phyloP scores from a whole-genome alignment of 2,888 invertebrate species.

The Cybosia mesomella region DNA sequence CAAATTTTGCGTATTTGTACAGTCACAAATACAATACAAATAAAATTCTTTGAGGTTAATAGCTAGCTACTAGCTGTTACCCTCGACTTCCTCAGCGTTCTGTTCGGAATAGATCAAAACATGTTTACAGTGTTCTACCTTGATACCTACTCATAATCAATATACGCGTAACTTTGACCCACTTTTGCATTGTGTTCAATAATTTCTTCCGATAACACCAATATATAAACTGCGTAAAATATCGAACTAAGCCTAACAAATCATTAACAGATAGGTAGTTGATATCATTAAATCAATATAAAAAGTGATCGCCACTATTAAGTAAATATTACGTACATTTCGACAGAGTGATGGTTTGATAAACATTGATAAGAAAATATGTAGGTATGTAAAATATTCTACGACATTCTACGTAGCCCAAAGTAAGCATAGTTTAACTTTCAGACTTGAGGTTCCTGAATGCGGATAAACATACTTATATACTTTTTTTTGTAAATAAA shows the following conservation, averaged over 20 bases:
- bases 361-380: background rate
- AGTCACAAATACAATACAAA: too few relatives aligned
- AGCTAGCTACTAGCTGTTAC: too few relatives aligned
- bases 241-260: background rate
- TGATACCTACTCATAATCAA: background rate
- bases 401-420: too few relatives aligned
- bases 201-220: conserved; percentile 5
- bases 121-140: background rate
- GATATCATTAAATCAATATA: conserved; percentile 3
- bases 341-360: conserved; percentile 13
- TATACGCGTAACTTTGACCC: conserved; percentile 17
- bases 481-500: too few relatives aligned
- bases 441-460: too few relatives aligned
- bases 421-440: too few relatives aligned
- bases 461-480: too few relatives aligned
- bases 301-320: conserved; percentile 9
- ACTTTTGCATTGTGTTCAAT: conserved; percentile 3
- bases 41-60: too few relatives aligned
- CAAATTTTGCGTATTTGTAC: too few relatives aligned
- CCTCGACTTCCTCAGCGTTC: too few relatives aligned
- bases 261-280: background rate
- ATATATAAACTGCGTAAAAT: background rate
- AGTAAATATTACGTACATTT: conserved; percentile 21
- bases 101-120: too few relatives aligned
- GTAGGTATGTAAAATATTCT: too few relatives aligned